Evolutionary conservation across 2,888 invertebrate species (phyloP).

Genomic region (Conchocele bisecta): DNA sequence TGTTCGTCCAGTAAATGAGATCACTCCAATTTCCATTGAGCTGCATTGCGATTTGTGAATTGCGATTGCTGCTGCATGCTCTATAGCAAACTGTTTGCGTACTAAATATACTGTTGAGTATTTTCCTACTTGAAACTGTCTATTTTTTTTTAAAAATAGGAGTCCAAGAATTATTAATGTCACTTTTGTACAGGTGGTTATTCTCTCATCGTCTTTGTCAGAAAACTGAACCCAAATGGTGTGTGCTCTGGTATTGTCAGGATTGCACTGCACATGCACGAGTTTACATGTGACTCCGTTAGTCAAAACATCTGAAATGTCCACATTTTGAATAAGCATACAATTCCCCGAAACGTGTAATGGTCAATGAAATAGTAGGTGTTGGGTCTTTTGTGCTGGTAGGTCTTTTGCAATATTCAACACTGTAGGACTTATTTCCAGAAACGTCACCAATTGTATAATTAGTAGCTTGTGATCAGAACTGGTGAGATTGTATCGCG

Average conservation of each 20-base stretch:
- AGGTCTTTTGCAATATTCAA: neutral
- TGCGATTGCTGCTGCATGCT: constrained; percentile 18
- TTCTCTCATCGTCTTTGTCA: constrained; percentile 9
- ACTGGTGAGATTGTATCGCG: too few species aligned
- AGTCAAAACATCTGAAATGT: constrained; percentile 17
- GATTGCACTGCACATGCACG: neutral
- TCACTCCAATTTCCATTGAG: neutral
- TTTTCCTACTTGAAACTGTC: constrained; percentile 20
- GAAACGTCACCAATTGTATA: constrained; percentile 3
- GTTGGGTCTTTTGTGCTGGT: constrained; percentile 6
- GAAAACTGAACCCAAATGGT: constrained; percentile 1
- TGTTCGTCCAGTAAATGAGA: constrained; percentile 11
- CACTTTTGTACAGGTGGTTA: neutral
- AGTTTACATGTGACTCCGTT: constrained; percentile 21
- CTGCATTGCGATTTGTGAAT: constrained; percentile 15
- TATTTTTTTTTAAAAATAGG: constrained; percentile 13
- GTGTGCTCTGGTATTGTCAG: constrained; percentile 3
- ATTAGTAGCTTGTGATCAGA: neutral
- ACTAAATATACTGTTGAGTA: neutral
- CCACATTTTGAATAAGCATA: constrained; percentile 13
- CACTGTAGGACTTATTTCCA: neutral
- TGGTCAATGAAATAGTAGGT: neutral
- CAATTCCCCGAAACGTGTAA: constrained; percentile 14
- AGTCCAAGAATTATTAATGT: constrained; percentile 20
- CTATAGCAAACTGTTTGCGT: constrained; percentile 22